phyloP scores from a whole-genome alignment of 2,888 invertebrate species.

The Melanostoma mellinum region DNA sequence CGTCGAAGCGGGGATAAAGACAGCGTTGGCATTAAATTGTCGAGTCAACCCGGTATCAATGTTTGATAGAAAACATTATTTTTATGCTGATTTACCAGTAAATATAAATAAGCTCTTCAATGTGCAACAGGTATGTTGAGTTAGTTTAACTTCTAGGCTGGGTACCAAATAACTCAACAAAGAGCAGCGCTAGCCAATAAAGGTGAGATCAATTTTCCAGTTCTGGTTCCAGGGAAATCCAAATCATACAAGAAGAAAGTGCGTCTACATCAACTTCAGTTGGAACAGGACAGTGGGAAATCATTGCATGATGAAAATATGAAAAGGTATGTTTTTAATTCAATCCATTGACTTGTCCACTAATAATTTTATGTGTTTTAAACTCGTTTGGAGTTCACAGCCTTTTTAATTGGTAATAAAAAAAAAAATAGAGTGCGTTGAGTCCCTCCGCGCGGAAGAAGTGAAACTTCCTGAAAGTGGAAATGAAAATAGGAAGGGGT shows the following conservation, averaged over 20 bases:
- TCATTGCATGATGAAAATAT: slow-evolving; percentile 90
- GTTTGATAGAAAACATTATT: slow-evolving; percentile 99
- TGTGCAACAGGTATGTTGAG: too few relatives aligned
- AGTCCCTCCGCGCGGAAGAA: too few relatives aligned
- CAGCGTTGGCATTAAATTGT: slow-evolving; percentile 94
- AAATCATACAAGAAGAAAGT: slow-evolving; percentile 88
- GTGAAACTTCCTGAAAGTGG: too few relatives aligned
- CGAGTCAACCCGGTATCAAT: slow-evolving; percentile 91
- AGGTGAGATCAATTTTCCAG: slow-evolving; percentile 90
- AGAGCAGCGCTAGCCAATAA: slow-evolving; percentile 92
- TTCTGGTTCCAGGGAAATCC: slow-evolving; percentile 86
- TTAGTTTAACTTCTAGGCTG: slow-evolving; percentile 84
- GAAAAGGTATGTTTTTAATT: slow-evolving; percentile 78
- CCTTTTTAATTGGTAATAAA: too few relatives aligned
- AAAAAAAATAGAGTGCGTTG: too few relatives aligned
- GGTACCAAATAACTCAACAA: slow-evolving; percentile 99
- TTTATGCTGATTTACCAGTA: slow-evolving; percentile 98
- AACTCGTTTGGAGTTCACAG: too few relatives aligned
- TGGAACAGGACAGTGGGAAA: slow-evolving; percentile 99
- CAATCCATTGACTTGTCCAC: neutral
- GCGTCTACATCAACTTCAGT: slow-evolving; percentile 93
- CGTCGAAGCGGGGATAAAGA: slow-evolving; percentile 93
- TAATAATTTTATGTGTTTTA: too few relatives aligned
- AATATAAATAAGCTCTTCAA: neutral
- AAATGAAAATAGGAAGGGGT: too few relatives aligned